Evolutionary conservation across 2,888 invertebrate species (phyloP).

Genomic region (Temnothorax ravouxi): DNA sequence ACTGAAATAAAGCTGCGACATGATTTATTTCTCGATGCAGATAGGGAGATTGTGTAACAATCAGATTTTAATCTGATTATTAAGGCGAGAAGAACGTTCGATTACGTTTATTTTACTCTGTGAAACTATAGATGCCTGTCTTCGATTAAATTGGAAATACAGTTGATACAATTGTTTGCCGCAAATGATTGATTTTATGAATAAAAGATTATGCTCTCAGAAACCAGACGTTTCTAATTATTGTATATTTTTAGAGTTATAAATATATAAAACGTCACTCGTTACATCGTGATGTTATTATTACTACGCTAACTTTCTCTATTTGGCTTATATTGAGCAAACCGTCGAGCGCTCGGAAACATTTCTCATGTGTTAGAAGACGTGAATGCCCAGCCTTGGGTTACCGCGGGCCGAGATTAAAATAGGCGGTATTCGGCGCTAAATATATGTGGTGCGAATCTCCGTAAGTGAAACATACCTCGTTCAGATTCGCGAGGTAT

Average conservation of each 20-base stretch:
- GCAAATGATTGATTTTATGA: neutral
- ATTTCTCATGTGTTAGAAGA: constrained; percentile 34
- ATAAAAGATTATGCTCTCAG: neutral
- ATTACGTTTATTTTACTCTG: neutral
- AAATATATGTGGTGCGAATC: neutral
- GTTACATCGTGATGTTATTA: neutral
- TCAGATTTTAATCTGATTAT: neutral
- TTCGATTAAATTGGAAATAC: neutral
- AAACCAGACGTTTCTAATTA: neutral
- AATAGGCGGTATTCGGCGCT: neutral
- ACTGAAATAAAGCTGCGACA: constrained; percentile 8
- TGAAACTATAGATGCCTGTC: neutral
- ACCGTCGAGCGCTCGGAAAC: neutral
- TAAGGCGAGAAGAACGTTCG: neutral
- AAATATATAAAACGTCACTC: neutral
- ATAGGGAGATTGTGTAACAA: neutral
- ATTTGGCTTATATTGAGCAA: constrained; percentile 17
- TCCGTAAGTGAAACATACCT: constrained; percentile 1
- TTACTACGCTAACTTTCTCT: neutral
- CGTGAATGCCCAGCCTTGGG: constrained; percentile 45
- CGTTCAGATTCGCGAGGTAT: neutral
- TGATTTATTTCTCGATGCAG: constrained; percentile 24
- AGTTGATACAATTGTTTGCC: neutral
- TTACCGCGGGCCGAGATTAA: neutral
- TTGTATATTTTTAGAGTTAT: neutral